These are phyloP conservation scores for Ammospiza maritima DNA, from an alignment of 2,797 vertebrate genomes.

Conservation along the genomic window DNA sequence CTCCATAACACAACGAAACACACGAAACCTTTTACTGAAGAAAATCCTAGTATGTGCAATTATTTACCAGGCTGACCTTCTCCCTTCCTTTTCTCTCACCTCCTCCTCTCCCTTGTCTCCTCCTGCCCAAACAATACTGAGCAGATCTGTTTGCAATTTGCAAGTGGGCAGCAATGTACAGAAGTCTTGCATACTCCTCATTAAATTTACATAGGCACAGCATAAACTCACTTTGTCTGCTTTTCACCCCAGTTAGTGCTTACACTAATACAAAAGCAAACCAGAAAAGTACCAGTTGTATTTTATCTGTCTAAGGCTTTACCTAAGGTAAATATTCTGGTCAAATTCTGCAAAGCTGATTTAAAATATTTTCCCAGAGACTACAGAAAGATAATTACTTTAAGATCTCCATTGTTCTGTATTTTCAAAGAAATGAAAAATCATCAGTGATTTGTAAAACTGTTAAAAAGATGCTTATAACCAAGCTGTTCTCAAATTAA, in stretches of 20 bases:
- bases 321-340: background rate
- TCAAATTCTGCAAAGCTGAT: background rate
- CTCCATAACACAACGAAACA: background rate
- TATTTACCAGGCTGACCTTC: slow-evolving; percentile 13
- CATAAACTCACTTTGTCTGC: background rate
- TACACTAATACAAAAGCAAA: slow-evolving; percentile 13
- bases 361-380: background rate
- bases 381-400: background rate
- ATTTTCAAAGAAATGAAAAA: background rate
- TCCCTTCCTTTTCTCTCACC: background rate
- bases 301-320: slow-evolving; percentile 1
- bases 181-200: background rate
- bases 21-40: background rate
- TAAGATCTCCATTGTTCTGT: background rate
- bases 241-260: background rate
- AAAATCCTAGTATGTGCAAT: background rate
- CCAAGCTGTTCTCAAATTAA: background rate
- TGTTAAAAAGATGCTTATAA: background rate
- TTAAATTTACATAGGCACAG: background rate
- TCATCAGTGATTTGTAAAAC: background rate
- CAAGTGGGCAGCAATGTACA: background rate
- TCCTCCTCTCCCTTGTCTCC: background rate
- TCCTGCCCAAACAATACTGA: background rate
- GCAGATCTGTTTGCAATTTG: background rate
- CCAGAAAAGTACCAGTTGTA: background rate